A percentile compares a stretch with the other conserved stretches of the same genome.
Evolutionary conservation across 2,113 vertebrate species (phyloP).

Genomic region (Halichoerus grypus): DNA sequence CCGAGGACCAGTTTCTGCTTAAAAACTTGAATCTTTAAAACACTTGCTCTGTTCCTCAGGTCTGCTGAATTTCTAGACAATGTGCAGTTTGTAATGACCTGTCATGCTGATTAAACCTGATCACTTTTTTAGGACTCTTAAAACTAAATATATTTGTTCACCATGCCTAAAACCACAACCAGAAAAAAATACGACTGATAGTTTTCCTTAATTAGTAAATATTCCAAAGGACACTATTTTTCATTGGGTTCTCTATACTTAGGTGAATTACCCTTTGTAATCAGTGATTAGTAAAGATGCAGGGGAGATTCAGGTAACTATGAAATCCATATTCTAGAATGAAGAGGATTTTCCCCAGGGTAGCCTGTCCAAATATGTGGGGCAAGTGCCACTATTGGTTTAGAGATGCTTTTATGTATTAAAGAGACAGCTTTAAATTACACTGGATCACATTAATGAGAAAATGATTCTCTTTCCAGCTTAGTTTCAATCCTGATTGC

Average conservation of each 20-base stretch:
- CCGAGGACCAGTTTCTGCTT: neutral
- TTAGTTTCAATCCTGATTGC: neutral
- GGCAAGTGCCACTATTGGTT: neutral
- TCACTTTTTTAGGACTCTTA: neutral
- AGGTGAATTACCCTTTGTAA: neutral
- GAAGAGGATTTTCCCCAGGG: neutral
- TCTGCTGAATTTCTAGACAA: neutral
- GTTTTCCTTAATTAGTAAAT: neutral
- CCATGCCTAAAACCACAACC: neutral
- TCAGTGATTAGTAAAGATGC: neutral
- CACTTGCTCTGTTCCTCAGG: neutral
- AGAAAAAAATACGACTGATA: neutral
- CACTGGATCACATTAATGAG: neutral
- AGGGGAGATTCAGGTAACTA: neutral
- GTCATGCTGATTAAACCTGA: neutral
- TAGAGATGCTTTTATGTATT: neutral
- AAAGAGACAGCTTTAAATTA: conserved; percentile 1
- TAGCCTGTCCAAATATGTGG: neutral
- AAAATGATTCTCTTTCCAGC: conserved; percentile 30
- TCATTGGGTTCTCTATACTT: neutral
- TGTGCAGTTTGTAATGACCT: neutral
- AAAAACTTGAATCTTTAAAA: neutral
- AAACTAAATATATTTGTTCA: neutral
- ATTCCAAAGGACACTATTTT: neutral
- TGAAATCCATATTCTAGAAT: neutral